A percentile compares a stretch with the other conserved stretches of the same genome.
phyloP scores from a whole-genome alignment of 2,888 invertebrate species.

The Archaeoteleia sp. region DNA sequence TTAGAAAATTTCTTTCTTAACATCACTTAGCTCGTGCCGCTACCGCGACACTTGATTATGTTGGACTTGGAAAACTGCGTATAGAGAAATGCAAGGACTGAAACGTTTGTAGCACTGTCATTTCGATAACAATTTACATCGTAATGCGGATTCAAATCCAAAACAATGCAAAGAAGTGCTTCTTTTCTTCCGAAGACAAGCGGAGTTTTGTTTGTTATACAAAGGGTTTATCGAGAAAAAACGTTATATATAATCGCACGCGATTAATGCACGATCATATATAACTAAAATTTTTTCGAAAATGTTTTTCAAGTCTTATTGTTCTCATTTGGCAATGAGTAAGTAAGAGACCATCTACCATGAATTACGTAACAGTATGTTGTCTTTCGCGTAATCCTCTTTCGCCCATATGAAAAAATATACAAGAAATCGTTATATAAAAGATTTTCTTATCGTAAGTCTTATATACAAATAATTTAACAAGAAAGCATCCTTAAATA shows the following conservation, averaged over 20 bases:
- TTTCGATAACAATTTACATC: neutral
- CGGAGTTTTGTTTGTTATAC: slow-evolving; percentile 6
- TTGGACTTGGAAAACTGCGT: too few relatives aligned
- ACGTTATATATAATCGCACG: slow-evolving; percentile 5
- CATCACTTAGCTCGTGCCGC: too few relatives aligned
- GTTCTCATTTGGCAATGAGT: slow-evolving; percentile 54
- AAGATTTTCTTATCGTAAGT: slow-evolving; percentile 56
- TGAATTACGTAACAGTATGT: slow-evolving; percentile 18
- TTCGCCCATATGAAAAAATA: slow-evolving; percentile 56
- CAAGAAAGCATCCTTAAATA: slow-evolving; percentile 54
- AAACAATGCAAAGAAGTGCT: neutral
- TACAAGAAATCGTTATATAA: slow-evolving; percentile 60
- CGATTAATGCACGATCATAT: neutral
- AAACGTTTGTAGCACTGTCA: neutral
- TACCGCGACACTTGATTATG: too few relatives aligned
- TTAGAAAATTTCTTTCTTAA: too few relatives aligned
- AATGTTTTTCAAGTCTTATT: slow-evolving; percentile 50
- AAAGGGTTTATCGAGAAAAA: slow-evolving; percentile 2
- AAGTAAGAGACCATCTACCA: slow-evolving; percentile 34
- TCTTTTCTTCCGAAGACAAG: slow-evolving; percentile 26
- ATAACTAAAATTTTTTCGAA: neutral
- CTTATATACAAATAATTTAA: slow-evolving; percentile 57
- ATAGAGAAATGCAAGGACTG: too few relatives aligned
- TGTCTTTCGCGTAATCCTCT: slow-evolving; percentile 13
- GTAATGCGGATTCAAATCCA: neutral